Conservation (phyloP, 2,113 vertebrate species). For the Triplophysa dalaica region DNA sequence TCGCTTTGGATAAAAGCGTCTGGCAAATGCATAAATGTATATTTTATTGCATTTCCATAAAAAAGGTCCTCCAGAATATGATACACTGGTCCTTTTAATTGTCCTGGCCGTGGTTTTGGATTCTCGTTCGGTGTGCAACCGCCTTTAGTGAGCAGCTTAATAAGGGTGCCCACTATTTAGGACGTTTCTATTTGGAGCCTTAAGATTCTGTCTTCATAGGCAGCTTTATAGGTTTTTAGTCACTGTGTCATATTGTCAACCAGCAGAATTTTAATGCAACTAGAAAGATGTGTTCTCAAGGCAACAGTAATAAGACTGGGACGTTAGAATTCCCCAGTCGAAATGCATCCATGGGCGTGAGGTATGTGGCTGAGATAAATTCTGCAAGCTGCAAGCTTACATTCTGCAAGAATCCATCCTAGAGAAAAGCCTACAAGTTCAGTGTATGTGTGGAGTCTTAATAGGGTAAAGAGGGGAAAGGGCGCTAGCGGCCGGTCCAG, state of each 20-base stretch:
- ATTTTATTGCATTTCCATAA: too few species aligned
- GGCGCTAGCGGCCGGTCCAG: background rate
- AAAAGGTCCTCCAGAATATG: too few species aligned
- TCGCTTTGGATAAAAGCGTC: too few species aligned
- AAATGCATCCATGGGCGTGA: slow-evolving; percentile 5
- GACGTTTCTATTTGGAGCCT: background rate
- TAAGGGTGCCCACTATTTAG: too few species aligned
- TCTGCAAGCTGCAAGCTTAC: background rate
- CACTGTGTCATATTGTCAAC: background rate
- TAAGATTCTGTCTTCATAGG: background rate
- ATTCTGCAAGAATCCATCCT: slow-evolving; percentile 5
- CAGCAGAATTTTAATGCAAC: background rate
- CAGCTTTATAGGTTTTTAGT: background rate
- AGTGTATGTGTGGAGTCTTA: slow-evolving; percentile 20
- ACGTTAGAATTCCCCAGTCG: background rate
- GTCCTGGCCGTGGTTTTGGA: too few species aligned
- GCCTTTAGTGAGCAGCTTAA: too few species aligned
- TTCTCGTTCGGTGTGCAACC: too few species aligned
- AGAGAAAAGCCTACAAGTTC: slow-evolving; percentile 22
- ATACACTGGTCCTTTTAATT: too few species aligned
- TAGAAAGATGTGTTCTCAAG: background rate
- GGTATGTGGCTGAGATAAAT: slow-evolving; percentile 11
- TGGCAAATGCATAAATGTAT: too few species aligned
- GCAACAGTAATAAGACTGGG: slow-evolving; percentile 3
- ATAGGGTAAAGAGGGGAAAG: slow-evolving; percentile 13